These are phyloP conservation scores for Sminthopsis crassicaudata DNA, from an alignment of 2,113 vertebrate genomes.

Conservation along the genomic window DNA sequence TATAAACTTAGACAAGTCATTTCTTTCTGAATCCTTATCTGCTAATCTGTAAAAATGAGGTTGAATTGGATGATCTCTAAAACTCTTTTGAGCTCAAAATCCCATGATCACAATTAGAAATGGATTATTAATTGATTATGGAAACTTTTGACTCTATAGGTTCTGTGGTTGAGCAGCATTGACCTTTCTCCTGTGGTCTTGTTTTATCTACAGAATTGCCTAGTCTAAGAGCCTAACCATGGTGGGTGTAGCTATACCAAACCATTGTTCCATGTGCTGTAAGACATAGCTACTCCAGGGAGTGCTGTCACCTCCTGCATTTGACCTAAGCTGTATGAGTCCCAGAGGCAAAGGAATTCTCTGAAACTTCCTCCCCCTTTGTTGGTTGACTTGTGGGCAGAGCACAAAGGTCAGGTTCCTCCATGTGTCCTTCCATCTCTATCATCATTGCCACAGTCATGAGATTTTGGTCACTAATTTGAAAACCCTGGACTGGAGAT, in stretches of 20 bases:
- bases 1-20: not conserved
- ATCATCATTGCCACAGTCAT: not conserved
- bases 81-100: not conserved
- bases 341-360: not conserved
- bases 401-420: not conserved
- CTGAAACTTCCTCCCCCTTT: not conserved
- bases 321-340: not conserved
- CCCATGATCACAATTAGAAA: not conserved
- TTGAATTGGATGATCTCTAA: not conserved
- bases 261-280: constrained; percentile 3
- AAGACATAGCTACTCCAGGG: not conserved
- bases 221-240: constrained; percentile 12
- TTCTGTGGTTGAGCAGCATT: not conserved
- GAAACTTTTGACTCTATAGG: not conserved
- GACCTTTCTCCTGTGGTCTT: not conserved
- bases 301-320: not conserved
- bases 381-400: not conserved
- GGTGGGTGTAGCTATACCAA: constrained; percentile 23
- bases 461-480: not conserved
- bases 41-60: not conserved
- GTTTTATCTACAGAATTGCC: not conserved
- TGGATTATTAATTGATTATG: not conserved
- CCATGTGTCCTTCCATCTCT: not conserved
- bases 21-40: not conserved
- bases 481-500: not conserved